These are phyloP conservation scores for Zenarchopterus dispar DNA, from an alignment of 2,797 vertebrate genomes.

Conservation along the genomic window DNA sequence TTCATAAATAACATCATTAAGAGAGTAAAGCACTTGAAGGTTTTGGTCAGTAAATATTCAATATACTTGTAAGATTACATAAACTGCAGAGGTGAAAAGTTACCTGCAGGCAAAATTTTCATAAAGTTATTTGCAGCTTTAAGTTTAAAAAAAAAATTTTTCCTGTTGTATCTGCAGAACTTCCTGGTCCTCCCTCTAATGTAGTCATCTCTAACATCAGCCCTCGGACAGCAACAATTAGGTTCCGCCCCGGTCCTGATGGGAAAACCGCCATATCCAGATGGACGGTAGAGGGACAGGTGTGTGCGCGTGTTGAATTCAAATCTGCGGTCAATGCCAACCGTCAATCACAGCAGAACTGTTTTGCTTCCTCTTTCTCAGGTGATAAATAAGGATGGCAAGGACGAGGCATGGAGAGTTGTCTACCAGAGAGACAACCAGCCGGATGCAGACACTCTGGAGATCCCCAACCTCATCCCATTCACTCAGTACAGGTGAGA, in stretches of 20 bases:
- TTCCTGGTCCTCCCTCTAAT: constrained; percentile 92
- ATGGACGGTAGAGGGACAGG: constrained; percentile 95
- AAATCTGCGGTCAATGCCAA: neutral
- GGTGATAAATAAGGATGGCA: constrained; percentile 65
- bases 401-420: constrained; percentile 88
- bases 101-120: neutral
- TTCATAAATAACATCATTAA: constrained; percentile 19
- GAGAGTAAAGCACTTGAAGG: neutral
- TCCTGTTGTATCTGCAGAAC: constrained; percentile 79
- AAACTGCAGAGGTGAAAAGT: neutral
- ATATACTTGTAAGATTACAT: constrained; percentile 21
- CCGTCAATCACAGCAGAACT: constrained; percentile 5
- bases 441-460: constrained; percentile 87
- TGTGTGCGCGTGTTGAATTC: constrained; percentile 50
- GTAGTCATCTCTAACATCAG: constrained; percentile 97
- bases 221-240: constrained; percentile 89
- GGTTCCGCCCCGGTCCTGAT: constrained; percentile 90
- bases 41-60: constrained; percentile 27
- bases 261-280: constrained; percentile 92
- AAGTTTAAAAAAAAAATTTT: constrained; percentile 10
- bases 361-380: constrained; percentile 25
- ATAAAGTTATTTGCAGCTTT: neutral
- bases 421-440: constrained; percentile 90
- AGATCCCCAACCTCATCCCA: constrained; percentile 91
- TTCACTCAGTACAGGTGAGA: constrained; percentile 95